Base-by-base conservation (phyloP, 2,113 vertebrate genomes). In the cattle (Bos taurus) region DNA sequence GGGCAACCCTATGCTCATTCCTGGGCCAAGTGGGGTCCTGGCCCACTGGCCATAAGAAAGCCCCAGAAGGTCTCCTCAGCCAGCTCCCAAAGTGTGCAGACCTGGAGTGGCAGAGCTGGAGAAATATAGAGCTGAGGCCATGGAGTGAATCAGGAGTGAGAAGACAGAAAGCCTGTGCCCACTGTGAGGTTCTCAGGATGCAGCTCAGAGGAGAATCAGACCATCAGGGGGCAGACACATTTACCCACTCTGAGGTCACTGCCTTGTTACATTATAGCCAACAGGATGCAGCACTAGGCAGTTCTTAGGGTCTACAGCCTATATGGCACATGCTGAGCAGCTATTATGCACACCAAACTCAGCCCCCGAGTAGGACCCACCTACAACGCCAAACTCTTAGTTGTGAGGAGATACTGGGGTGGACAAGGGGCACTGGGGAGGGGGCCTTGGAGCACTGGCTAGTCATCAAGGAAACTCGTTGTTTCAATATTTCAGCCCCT, bases 321-420 rank as follows among this genome's bases (percentile, higher is more conserved):
- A 3, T 3, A 4, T 3, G 11, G n/a, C 84, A 67, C 57, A 30
- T 25, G n/a, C 62, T 33, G 48, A 33, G 17, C 82, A 19, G 6
- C 6, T 11, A 52, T 0, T 8, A 25, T 1, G 12, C 13, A 25
- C 16, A 21, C 2, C 78, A 81, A 28, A 48, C 21, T 48, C n/a
- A 60, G 64, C 17, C 11, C 62, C 83, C 86, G 33, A 50, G 33
- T 2, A 74, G 52, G 15, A 25, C 23, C 48, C 33, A 54, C 3
- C 80, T 64, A 1, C 3, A 1, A 77, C 0, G 11, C 6, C n/a
- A 43, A 13, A 16, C 43, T 2, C 36, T 74, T 12, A 15, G 36
- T 3, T 17, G 1, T 28, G 23, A 30, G 57, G 48, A 92, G 48
- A 21, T 28, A 40, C 13, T 30, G 28, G n/a, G 7, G n/a, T 26